Evolutionary conservation across 2,113 vertebrate genomes (phyloP).

Genomic region (Rallus limicola): DNA sequence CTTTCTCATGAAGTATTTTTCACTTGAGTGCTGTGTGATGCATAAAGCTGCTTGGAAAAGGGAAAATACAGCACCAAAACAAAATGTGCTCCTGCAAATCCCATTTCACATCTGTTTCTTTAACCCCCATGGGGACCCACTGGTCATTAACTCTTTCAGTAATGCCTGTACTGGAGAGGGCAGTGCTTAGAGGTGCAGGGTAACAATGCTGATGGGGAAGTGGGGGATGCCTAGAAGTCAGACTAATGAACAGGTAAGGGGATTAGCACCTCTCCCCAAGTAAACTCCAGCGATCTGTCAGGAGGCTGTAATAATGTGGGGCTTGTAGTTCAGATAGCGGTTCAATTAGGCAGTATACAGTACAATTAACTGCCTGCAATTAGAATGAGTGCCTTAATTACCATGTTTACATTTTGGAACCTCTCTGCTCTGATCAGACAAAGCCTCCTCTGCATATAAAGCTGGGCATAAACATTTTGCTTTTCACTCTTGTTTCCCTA

Average conservation of each 20-base stretch:
- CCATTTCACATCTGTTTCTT: not conserved
- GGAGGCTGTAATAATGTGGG: not conserved
- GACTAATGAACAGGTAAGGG: not conserved
- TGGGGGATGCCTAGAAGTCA: not conserved
- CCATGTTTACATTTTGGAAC: slow-evolving; percentile 33
- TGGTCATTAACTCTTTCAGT: not conserved
- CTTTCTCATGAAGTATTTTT: not conserved
- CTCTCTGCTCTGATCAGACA: not conserved
- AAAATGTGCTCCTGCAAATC: not conserved
- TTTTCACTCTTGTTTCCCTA: not conserved
- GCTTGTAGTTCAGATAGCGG: not conserved
- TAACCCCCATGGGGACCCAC: not conserved
- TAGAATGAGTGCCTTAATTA: slow-evolving; percentile 41
- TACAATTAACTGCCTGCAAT: slow-evolving; percentile 51
- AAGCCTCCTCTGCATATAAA: not conserved
- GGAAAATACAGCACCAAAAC: not conserved
- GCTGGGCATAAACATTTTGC: not conserved
- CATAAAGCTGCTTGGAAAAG: not conserved
- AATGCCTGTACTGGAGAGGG: not conserved
- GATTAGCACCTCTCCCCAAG: not conserved
- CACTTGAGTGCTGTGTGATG: not conserved
- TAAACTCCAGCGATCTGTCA: not conserved
- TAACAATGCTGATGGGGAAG: not conserved
- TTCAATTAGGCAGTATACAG: slow-evolving; percentile 9
- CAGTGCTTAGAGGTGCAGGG: not conserved